Conservation (phyloP, 2,797 vertebrate genomes). For the Dallia pectoralis region DNA sequence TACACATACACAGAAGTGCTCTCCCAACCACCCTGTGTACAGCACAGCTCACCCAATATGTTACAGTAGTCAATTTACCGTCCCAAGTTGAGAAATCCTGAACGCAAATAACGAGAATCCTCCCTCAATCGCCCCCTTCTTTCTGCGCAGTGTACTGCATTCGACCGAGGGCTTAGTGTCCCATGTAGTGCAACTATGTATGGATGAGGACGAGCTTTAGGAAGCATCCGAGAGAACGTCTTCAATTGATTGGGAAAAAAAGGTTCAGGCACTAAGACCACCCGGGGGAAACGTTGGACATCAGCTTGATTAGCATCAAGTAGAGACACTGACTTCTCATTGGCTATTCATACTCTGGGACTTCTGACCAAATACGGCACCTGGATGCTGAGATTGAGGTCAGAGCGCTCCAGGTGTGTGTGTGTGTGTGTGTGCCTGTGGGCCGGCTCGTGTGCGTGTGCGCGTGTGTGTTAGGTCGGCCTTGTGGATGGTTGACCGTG, state of each 20-base stretch:
- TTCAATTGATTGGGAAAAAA: conserved; percentile 51
- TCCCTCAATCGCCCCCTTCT: not conserved
- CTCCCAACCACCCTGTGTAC: no score
- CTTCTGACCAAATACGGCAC: conserved; percentile 45
- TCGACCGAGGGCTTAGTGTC: not conserved
- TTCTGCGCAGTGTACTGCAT: not conserved
- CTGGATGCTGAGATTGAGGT: conserved; percentile 42
- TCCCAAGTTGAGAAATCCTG: not conserved
- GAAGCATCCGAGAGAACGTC: conserved; percentile 29
- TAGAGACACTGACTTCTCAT: conserved; percentile 39
- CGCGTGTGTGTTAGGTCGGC: not conserved
- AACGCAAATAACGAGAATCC: not conserved
- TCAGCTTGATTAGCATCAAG: conserved; percentile 58
- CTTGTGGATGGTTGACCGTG: conserved; percentile 8
- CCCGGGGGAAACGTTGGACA: conserved; percentile 41
- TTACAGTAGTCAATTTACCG: no score
- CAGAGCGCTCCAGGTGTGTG: conserved; percentile 34
- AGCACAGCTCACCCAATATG: no score
- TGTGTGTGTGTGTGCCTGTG: conserved; percentile 5
- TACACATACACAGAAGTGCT: no score
- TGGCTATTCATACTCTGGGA: conserved; percentile 50
- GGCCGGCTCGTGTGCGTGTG: conserved; percentile 2
- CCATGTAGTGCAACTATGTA: not conserved
- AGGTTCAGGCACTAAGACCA: conserved; percentile 31
- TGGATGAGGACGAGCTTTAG: not conserved